phyloP scores from a whole-genome alignment of 2,113 vertebrate genomes.

The Chloroceryle aenea region DNA sequence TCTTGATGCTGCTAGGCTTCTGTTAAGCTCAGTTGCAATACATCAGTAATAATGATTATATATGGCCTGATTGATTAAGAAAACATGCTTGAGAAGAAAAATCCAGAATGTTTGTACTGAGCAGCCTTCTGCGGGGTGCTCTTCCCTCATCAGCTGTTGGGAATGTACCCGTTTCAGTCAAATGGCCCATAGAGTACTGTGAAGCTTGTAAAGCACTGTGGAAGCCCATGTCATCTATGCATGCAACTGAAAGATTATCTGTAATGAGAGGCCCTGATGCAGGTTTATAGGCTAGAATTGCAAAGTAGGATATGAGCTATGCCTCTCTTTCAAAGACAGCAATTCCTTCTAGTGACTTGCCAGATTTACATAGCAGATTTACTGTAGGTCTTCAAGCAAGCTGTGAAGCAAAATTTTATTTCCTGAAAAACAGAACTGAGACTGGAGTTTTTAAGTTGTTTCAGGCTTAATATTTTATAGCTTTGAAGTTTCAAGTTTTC shows the following conservation, averaged over 20 bases:
- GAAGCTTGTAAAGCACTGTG: not conserved
- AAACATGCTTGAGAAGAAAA: not conserved
- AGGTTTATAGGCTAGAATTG: not conserved
- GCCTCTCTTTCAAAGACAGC: not conserved
- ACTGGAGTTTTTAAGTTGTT: not conserved
- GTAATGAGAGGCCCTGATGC: not conserved
- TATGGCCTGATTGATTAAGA: not conserved
- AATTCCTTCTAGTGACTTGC: not conserved
- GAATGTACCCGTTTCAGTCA: not conserved
- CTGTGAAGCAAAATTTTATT: not conserved
- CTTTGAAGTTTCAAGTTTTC: not conserved
- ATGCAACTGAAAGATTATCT: not conserved
- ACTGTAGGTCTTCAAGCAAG: not conserved
- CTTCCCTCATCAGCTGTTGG: not conserved
- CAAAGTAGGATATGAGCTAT: not conserved
- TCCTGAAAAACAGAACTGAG: not conserved
- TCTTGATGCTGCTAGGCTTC: not conserved
- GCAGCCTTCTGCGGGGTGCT: not conserved
- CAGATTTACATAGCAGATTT: not conserved
- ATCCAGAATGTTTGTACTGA: fast-evolving
- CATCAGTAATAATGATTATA: not conserved
- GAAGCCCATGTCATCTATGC: not conserved
- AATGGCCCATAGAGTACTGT: not conserved
- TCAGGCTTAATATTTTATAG: not conserved
- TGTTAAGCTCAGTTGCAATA: not conserved